phyloP scores from a whole-genome alignment of 2,113 vertebrate genomes.

The Boleophthalmus pectinirostris region DNA sequence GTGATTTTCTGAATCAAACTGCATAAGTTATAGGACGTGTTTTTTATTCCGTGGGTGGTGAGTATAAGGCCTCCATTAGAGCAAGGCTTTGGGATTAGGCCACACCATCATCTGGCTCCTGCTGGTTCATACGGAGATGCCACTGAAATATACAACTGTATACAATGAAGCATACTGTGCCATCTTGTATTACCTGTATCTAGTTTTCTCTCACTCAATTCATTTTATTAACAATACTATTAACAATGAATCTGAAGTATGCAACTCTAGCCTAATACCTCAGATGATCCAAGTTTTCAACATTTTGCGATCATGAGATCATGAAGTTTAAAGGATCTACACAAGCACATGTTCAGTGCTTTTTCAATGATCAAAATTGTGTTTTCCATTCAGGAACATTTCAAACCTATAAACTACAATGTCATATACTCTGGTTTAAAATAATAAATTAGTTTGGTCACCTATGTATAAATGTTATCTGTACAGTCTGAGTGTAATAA shows the following conservation, averaged over 20 bases:
- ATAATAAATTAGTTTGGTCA: not conserved
- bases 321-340: too few relatives aligned
- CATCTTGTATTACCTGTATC: not conserved
- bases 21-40: slow-evolving; percentile 60
- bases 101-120: slow-evolving; percentile 52
- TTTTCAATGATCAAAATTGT: too few relatives aligned
- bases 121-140: slow-evolving; percentile 34
- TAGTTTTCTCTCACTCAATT: slow-evolving; percentile 1
- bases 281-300: too few relatives aligned
- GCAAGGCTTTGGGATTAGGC: slow-evolving; percentile 58
- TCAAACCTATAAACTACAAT: not conserved
- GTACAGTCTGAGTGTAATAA: not conserved
- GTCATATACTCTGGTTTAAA: not conserved
- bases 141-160: not conserved
- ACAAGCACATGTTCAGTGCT: not conserved
- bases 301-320: not conserved
- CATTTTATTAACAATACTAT: not conserved
- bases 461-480: not conserved
- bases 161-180: not conserved
- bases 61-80: slow-evolving; percentile 60
- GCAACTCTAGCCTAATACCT: too few relatives aligned
- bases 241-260: not conserved
- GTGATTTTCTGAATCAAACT: slow-evolving; percentile 75
- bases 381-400: too few relatives aligned
- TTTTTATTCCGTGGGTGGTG: slow-evolving; percentile 54